Conservation (phyloP, 2,888 invertebrate genomes). For the Omphaloscelis lunosa region DNA sequence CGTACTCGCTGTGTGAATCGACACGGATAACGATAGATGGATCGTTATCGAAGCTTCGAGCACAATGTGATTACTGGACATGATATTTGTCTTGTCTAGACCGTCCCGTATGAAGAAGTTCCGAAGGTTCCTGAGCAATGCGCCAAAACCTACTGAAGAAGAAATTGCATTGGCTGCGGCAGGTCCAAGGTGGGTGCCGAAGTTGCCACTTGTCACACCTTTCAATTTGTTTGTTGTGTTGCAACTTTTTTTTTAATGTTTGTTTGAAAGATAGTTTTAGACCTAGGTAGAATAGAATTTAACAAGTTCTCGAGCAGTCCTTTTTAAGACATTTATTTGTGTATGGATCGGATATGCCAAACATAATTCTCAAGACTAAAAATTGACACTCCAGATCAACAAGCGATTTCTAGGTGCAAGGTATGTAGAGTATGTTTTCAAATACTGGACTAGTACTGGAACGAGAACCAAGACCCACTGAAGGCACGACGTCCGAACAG, state of each 20-base stretch:
- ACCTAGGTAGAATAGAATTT: neutral
- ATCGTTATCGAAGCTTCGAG: too few relatives aligned
- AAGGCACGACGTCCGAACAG: neutral
- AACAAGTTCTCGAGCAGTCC: neutral
- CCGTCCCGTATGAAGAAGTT: conserved; percentile 55
- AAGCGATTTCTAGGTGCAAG: neutral
- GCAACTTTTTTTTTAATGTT: neutral
- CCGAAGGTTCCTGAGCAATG: conserved; percentile 59
- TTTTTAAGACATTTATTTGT: neutral
- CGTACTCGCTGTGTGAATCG: neutral
- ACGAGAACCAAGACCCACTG: neutral
- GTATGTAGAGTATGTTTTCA: conserved; percentile 15
- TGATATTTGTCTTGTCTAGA: conserved; percentile 57
- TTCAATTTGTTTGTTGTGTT: neutral
- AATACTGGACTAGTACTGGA: neutral
- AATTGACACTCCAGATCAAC: neutral
- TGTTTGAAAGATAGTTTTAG: neutral
- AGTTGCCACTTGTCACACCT: neutral
- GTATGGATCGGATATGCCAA: neutral
- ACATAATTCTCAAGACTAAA: neutral
- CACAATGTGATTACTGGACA: conserved; percentile 21
- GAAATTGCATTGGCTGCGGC: conserved; percentile 28
- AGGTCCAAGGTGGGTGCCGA: conserved; percentile 36
- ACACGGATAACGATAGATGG: neutral
- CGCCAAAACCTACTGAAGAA: conserved; percentile 44